Percentiles rank a stretch among this genome's conserved stretches.
Conservation (phyloP, 2,888 invertebrate genomes). For the Meiosimyza platycephala region DNA sequence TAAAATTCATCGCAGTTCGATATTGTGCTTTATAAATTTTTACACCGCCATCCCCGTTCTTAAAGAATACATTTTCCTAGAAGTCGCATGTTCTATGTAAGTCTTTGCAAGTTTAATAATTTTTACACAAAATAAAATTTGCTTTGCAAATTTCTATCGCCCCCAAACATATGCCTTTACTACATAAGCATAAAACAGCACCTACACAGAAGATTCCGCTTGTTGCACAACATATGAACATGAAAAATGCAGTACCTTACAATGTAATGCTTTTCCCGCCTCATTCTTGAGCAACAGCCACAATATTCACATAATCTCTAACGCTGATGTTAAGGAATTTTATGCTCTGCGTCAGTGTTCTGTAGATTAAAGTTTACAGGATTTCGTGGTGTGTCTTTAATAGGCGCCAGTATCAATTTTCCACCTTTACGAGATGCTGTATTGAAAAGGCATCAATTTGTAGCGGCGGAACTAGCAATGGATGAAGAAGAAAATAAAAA, state of each 20-base stretch:
- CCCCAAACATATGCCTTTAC: not conserved
- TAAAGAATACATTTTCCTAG: not conserved
- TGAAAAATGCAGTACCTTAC: not conserved
- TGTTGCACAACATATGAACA: not conserved
- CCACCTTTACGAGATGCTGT: slow-evolving; percentile 24
- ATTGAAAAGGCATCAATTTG: slow-evolving; percentile 35
- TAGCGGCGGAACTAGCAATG: slow-evolving; percentile 28
- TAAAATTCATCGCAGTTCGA: no score
- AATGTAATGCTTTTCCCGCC: slow-evolving; percentile 5
- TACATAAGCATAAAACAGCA: not conserved
- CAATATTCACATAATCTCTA: not conserved
- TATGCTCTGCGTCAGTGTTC: not conserved
- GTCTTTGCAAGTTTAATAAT: not conserved
- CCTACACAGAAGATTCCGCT: slow-evolving; percentile 1
- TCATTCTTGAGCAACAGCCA: slow-evolving; percentile 15
- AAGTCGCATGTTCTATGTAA: not conserved
- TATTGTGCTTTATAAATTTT: not conserved
- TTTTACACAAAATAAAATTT: not conserved
- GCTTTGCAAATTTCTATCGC: slow-evolving; percentile 22
- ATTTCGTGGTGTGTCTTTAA: slow-evolving; percentile 38
- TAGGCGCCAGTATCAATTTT: slow-evolving; percentile 46
- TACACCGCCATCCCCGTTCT: not conserved
- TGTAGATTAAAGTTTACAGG: not conserved
- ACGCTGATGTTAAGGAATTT: slow-evolving; percentile 10
- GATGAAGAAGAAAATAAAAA: slow-evolving; percentile 13